These are phyloP conservation scores for Caenorhabditis angaria DNA, from an alignment of 2,888 invertebrate genomes.

Conservation along the genomic window DNA sequence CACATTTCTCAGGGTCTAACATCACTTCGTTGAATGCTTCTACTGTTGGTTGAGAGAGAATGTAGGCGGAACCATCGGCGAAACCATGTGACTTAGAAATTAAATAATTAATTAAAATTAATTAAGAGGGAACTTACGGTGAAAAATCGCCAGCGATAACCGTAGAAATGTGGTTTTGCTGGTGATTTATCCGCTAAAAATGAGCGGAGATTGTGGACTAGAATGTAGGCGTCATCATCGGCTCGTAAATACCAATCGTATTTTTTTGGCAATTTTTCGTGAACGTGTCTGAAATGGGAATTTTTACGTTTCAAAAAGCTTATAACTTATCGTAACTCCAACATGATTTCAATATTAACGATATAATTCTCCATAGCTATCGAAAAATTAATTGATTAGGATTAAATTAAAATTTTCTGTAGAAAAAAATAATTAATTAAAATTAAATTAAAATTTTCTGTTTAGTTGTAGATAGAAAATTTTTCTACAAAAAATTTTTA, in stretches of 20 bases:
- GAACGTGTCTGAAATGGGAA: conserved; percentile 38
- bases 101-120: background rate
- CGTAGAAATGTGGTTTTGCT: conserved; percentile 50
- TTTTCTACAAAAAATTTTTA: too few relatives aligned
- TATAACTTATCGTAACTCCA: too few relatives aligned
- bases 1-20: conserved; percentile 55
- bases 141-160: conserved; percentile 63
- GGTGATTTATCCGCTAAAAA: conserved; percentile 51
- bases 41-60: conserved; percentile 47
- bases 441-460: too few relatives aligned
- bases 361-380: too few relatives aligned
- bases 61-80: conserved; percentile 61
- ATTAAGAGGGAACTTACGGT: conserved; percentile 30
- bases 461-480: too few relatives aligned
- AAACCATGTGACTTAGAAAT: conserved; percentile 50
- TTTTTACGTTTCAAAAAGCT: too few relatives aligned
- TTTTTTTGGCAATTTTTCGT: conserved; percentile 41
- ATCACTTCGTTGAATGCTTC: conserved; percentile 53
- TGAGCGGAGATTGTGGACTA: conserved; percentile 59
- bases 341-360: too few relatives aligned
- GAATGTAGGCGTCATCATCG: conserved; percentile 63
- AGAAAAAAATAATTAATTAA: too few relatives aligned
- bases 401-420: too few relatives aligned
- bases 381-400: too few relatives aligned
- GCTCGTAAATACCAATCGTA: conserved; percentile 67